Conservation (phyloP, 2,888 invertebrate species). For the Diachrysia chrysitis region DNA sequence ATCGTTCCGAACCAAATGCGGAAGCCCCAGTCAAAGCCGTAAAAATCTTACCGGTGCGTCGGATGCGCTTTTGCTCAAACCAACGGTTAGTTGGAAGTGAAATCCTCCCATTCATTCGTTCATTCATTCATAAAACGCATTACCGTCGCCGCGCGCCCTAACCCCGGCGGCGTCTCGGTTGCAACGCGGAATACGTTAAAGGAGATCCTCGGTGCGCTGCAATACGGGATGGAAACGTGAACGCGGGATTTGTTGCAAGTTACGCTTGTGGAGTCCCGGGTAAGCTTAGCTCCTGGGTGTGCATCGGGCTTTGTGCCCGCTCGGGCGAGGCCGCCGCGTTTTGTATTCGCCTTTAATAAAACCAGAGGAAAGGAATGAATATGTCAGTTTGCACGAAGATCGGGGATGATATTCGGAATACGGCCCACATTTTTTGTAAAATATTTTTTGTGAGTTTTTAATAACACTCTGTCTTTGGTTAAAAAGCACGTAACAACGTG, state of each 20-base stretch:
- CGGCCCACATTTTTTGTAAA: conserved; percentile 14
- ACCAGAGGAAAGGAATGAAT: conserved; percentile 69
- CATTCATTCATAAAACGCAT: conserved; percentile 86
- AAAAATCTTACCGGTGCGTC: conserved; percentile 54
- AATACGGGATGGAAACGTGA: conserved; percentile 79
- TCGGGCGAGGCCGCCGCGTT: conserved; percentile 68
- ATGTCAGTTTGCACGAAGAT: conserved; percentile 60
- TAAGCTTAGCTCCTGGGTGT: conserved; percentile 73
- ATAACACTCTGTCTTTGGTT: conserved; percentile 17
- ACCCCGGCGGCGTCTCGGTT: conserved; percentile 65
- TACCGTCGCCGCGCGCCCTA: conserved; percentile 72
- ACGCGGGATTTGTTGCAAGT: conserved; percentile 81
- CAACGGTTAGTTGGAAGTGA: conserved; percentile 81
- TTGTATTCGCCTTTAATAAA: conserved; percentile 77
- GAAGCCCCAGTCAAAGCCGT: conserved; percentile 38
- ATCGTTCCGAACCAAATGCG: conserved; percentile 59
- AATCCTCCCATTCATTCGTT: conserved; percentile 83
- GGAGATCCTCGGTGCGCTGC: conserved; percentile 74
- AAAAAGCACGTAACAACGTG: neutral
- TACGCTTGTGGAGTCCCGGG: conserved; percentile 74
- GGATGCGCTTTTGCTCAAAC: conserved; percentile 75
- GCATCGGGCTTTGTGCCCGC: conserved; percentile 73
- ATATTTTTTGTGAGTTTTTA: conserved; percentile 22
- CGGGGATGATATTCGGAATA: conserved; percentile 39
- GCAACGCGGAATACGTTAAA: conserved; percentile 78